Conservation (phyloP, 1,140 invertebrate species). For the Leucophenga varia region DNA sequence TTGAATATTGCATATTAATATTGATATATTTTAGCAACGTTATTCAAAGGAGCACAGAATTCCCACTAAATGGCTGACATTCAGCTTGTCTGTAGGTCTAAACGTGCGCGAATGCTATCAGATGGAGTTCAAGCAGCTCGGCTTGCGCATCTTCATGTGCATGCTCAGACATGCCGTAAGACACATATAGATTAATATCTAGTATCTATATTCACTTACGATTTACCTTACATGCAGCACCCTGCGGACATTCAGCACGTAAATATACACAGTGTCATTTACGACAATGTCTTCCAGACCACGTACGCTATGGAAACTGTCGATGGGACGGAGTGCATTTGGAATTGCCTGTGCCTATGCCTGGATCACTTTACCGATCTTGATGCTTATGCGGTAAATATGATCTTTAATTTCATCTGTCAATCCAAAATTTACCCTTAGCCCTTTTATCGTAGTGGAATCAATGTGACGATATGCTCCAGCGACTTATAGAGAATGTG, state of each 20-base stretch:
- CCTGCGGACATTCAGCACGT: constrained; percentile 25
- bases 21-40: constrained; percentile 12
- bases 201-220: background rate
- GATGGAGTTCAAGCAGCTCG: constrained; percentile 25
- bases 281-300: constrained; percentile 29
- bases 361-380: constrained; percentile 31
- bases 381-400: constrained; percentile 22
- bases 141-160: constrained; percentile 24
- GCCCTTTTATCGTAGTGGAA: constrained; percentile 25
- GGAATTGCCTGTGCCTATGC: constrained; percentile 35
- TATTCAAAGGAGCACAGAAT: constrained; percentile 18
- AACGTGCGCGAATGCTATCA: constrained; percentile 34
- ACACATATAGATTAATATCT: too few relatives aligned
- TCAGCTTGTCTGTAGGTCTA: constrained; percentile 29
- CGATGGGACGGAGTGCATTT: constrained; percentile 17
- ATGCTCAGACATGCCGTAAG: constrained; percentile 28
- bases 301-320: constrained; percentile 26
- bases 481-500: constrained; percentile 33
- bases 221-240: constrained; percentile 8
- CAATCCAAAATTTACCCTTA: background rate
- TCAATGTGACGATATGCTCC: constrained; percentile 39
- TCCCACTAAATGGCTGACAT: constrained; percentile 22
- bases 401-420: too few relatives aligned
- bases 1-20: background rate
- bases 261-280: constrained; percentile 38